phyloP scores from a whole-genome alignment of 2,888 invertebrate genomes.

The Himalopsyche kuldschensis region DNA sequence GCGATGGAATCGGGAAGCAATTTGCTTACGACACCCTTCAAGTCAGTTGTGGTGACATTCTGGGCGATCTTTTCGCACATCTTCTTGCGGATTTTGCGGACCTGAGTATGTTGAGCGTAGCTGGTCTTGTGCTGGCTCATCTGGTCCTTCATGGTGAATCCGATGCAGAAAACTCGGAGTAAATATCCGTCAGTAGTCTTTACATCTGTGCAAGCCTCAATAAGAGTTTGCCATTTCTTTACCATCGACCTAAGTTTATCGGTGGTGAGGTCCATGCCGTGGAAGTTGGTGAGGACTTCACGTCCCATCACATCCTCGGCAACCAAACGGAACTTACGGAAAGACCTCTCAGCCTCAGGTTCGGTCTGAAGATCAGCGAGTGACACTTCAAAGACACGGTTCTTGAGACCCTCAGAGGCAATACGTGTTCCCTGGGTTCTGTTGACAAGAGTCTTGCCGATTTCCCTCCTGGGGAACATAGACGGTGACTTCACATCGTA shows the following conservation, averaged over 20 bases:
- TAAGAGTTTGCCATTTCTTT: slow-evolving; percentile 98
- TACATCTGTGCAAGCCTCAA: slow-evolving; percentile 96
- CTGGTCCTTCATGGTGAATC: slow-evolving; percentile 96
- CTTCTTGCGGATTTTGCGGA: slow-evolving; percentile 91
- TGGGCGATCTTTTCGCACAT: slow-evolving; percentile 96
- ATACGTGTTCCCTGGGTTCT: slow-evolving; percentile 92
- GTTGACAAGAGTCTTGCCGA: slow-evolving; percentile 98
- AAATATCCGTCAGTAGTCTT: slow-evolving; percentile 98
- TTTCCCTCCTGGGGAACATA: slow-evolving; percentile 95
- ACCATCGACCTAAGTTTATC: slow-evolving; percentile 99
- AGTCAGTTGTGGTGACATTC: slow-evolving; percentile 86
- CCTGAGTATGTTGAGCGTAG: slow-evolving; percentile 97
- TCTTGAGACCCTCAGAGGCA: slow-evolving; percentile 97
- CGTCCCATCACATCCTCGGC: slow-evolving; percentile 97
- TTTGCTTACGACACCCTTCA: slow-evolving; percentile 96
- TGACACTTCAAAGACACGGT: slow-evolving; percentile 97
- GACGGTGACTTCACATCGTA: slow-evolving; percentile 99
- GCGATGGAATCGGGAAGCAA: slow-evolving; percentile 98
- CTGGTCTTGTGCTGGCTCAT: slow-evolving; percentile 96
- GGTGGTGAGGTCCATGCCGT: slow-evolving; percentile 99
- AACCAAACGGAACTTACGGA: slow-evolving; percentile 96
- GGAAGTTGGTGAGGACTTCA: slow-evolving; percentile 97
- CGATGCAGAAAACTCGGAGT: slow-evolving; percentile 96
- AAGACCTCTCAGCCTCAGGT: slow-evolving; percentile 93
- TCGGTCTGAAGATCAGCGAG: slow-evolving; percentile 97